phyloP scores from a whole-genome alignment of 2,888 invertebrate species.

The Ichneumoninae sp. region DNA sequence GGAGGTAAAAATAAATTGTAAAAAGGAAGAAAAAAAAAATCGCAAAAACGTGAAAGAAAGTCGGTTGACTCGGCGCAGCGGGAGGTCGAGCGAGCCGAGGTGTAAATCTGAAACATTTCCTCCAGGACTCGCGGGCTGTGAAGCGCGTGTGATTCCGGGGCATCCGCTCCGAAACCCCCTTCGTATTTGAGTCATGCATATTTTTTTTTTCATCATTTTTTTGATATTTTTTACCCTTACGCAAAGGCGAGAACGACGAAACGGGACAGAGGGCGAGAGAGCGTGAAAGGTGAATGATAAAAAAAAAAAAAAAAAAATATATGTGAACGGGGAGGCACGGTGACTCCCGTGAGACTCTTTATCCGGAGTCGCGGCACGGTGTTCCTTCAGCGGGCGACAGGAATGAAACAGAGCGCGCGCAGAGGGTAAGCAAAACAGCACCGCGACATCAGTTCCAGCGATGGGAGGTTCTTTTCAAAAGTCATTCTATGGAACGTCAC shows the following conservation, averaged over 20 bases:
- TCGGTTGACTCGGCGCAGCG: neutral
- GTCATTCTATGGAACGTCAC: conserved; percentile 8
- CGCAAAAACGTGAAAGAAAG: neutral
- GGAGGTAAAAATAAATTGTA: conserved; percentile 2
- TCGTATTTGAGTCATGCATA: neutral
- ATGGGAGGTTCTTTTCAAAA: conserved; percentile 2
- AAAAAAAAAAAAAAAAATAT: neutral
- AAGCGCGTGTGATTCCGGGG: neutral
- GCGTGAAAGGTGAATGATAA: conserved; percentile 1
- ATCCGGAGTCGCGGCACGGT: neutral
- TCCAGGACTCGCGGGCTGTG: neutral
- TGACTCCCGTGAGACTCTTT: neutral
- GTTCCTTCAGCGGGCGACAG: conserved; percentile 1
- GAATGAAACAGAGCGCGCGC: conserved; percentile 1
- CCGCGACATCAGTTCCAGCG: neutral
- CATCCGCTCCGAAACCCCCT: neutral
- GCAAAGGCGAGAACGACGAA: neutral
- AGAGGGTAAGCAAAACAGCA: neutral
- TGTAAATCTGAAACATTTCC: conserved; percentile 6
- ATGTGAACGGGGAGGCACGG: neutral
- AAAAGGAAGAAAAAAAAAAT: conserved; percentile 4
- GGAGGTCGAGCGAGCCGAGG: neutral
- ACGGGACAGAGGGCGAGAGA: neutral
- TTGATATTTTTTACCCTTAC: neutral
- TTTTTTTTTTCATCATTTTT: neutral